A percentile compares a stretch with the other conserved stretches of the same genome.
Conservation (phyloP, 1,140 invertebrate genomes). For the Drosophila orosa region DNA sequence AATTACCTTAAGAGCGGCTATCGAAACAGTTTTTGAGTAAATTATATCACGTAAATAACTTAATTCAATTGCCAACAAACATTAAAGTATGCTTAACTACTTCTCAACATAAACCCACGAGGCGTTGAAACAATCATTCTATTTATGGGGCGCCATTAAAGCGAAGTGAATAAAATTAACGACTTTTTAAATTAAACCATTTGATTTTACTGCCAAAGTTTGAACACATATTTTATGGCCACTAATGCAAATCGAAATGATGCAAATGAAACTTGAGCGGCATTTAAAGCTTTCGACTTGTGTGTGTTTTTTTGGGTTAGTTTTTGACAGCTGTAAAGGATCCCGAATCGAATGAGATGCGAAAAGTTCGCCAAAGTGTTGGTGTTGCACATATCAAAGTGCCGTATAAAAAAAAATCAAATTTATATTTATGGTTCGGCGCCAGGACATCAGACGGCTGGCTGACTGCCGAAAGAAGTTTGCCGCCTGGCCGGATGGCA, state of each 20-base stretch:
- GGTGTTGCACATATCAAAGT: constrained; percentile 61
- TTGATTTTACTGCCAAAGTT: constrained; percentile 61
- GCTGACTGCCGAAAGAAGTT: constrained; percentile 55
- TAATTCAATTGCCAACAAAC: constrained; percentile 15
- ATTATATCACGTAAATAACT: neutral
- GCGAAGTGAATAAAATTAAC: constrained; percentile 38
- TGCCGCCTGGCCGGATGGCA: constrained; percentile 62
- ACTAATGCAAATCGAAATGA: constrained; percentile 60
- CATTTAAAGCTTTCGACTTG: constrained; percentile 35
- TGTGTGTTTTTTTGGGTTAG: constrained; percentile 29
- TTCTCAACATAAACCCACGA: constrained; percentile 7
- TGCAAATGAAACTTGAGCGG: constrained; percentile 51
- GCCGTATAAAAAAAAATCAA: constrained; percentile 71
- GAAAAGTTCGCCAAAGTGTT: constrained; percentile 53
- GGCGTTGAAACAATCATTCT: constrained; percentile 39
- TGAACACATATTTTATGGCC: constrained; percentile 57
- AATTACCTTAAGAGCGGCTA: neutral
- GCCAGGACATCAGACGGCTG: constrained; percentile 50
- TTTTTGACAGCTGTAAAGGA: constrained; percentile 40
- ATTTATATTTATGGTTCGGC: constrained; percentile 74
- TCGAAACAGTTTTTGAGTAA: neutral
- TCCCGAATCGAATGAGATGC: constrained; percentile 23
- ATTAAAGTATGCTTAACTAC: constrained; percentile 19
- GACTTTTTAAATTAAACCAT: constrained; percentile 53
- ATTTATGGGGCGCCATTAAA: constrained; percentile 20